Conservation (phyloP, 2,888 invertebrate genomes). For the Drepanosiphum platanoidis region DNA sequence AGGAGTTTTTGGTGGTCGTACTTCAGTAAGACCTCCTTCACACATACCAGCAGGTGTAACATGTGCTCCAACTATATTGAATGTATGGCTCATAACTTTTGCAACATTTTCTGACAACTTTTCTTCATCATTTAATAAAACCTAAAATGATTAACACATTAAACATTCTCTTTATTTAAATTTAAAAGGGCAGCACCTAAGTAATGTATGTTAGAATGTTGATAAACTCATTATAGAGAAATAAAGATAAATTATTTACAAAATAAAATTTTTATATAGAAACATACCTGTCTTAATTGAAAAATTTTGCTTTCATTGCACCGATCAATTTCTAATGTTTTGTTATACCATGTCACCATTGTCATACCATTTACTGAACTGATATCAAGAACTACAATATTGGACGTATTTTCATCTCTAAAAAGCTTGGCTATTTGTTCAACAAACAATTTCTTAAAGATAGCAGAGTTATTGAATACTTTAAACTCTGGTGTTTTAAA, state of each 20-base stretch:
- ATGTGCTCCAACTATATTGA: slow-evolving; percentile 75
- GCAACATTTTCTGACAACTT: slow-evolving; percentile 71
- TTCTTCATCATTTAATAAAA: slow-evolving; percentile 65
- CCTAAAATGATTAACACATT: slow-evolving; percentile 63
- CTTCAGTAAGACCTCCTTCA: slow-evolving; percentile 69
- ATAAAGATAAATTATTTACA: not conserved
- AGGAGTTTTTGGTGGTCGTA: slow-evolving; percentile 67
- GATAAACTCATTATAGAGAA: no score
- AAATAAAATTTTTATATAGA: not conserved
- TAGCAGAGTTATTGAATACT: slow-evolving; percentile 76
- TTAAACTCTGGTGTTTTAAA: slow-evolving; percentile 76
- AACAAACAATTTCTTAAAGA: slow-evolving; percentile 81
- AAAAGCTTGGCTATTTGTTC: slow-evolving; percentile 82
- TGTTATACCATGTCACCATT: slow-evolving; percentile 75
- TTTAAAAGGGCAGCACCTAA: not conserved
- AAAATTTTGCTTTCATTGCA: slow-evolving; percentile 85
- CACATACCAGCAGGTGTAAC: slow-evolving; percentile 74
- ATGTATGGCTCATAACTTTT: slow-evolving; percentile 77
- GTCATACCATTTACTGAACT: slow-evolving; percentile 68
- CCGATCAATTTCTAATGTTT: slow-evolving; percentile 76
- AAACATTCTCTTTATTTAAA: not conserved
- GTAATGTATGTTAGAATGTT: not conserved
- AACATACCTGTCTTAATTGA: slow-evolving; percentile 71
- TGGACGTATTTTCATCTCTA: slow-evolving; percentile 77
- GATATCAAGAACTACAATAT: slow-evolving; percentile 75